Base-by-base conservation (phyloP, 30 jellyfish, hydroid and myxozoan genomes). In the Aurelia aurita region DNA sequence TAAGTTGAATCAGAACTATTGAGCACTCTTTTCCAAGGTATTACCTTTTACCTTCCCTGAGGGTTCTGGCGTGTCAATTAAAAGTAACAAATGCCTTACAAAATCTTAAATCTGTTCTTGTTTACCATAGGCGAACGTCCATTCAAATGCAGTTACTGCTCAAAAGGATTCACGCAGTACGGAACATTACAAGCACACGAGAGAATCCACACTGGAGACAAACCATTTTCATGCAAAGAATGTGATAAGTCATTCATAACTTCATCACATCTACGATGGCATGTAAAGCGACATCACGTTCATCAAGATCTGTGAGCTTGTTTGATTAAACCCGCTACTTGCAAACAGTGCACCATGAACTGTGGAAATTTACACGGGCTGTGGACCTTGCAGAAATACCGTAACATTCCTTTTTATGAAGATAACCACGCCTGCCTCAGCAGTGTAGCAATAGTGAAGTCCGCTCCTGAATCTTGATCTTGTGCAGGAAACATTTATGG, bases 181-280 rank as follows among this genome's bases (percentile, higher is more conserved):
- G 98, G 98, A 16, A 91, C 98, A 32, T 77, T 91, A 9, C 98
- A 91, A 75, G 98, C 98, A 2, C 98, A 91, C 39, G 98, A 91
- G 69, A 71, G 98, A 31, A 91, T 90, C 16, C 98, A 91, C 89
- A 91, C 98, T 1, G 98, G 98, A 18, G 79, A 72, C 39, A 91
- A 91, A 53, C 98, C 98, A 23, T 91, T 72, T 74, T 70, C 74
- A 8, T 91, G 98, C 58, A 32, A 85, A 4, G 71, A 80, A 14
- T 91, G 98, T 54, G 98, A 91, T 74, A 91, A 87, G 65, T 31
- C 93, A 3, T 91, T 91, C 53, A 91, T 91, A 14, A 91, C 98
- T 1, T 91, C 98, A 45, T 91, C 98, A 21, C 98, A 91, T 63
- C 88, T 91, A 20, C 59, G 98, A 39, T 91, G 98, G 98, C 98